Evolutionary conservation across 2,113 vertebrate species (phyloP).

Genomic region (Oryzias woworae): DNA sequence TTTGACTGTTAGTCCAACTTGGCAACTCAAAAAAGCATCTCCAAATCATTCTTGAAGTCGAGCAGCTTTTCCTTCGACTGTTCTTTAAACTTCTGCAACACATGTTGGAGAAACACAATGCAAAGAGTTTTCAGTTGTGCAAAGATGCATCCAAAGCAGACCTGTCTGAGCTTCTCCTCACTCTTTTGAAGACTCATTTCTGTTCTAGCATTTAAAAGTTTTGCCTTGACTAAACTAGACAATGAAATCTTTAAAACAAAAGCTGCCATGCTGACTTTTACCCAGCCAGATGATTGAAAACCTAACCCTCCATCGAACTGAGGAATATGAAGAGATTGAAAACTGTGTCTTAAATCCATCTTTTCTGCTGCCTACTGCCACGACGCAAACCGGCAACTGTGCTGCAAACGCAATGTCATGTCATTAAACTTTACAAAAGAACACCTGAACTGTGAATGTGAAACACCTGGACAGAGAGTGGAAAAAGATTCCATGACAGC

Average conservation of each 20-base stretch:
- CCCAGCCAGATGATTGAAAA: not conserved
- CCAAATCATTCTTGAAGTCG: constrained; percentile 5
- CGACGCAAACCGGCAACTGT: constrained; percentile 38
- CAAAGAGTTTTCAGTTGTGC: constrained; percentile 1
- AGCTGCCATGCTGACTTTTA: not conserved
- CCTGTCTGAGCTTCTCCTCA: constrained; percentile 8
- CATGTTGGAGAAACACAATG: constrained; percentile 7
- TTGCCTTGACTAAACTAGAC: constrained; percentile 20
- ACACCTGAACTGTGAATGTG: constrained; percentile 17
- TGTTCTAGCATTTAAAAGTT: constrained; percentile 3
- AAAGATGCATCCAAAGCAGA: constrained; percentile 3
- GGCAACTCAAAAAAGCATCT: constrained; percentile 24
- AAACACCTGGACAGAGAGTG: constrained; percentile 2
- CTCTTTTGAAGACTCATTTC: not conserved
- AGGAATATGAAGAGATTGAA: not conserved
- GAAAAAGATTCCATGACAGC: constrained; percentile 5
- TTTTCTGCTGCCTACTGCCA: constrained; percentile 52
- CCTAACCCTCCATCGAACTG: not conserved
- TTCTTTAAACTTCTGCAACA: constrained; percentile 6
- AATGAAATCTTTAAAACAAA: not conserved
- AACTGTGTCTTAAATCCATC: constrained; percentile 8
- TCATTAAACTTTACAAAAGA: constrained; percentile 21
- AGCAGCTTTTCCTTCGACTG: constrained; percentile 9
- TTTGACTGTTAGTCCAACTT: constrained; percentile 46
- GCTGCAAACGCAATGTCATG: constrained; percentile 15